Evolutionary conservation across 2,797 vertebrate species (phyloP).

Genomic region (Chanos chanos): DNA sequence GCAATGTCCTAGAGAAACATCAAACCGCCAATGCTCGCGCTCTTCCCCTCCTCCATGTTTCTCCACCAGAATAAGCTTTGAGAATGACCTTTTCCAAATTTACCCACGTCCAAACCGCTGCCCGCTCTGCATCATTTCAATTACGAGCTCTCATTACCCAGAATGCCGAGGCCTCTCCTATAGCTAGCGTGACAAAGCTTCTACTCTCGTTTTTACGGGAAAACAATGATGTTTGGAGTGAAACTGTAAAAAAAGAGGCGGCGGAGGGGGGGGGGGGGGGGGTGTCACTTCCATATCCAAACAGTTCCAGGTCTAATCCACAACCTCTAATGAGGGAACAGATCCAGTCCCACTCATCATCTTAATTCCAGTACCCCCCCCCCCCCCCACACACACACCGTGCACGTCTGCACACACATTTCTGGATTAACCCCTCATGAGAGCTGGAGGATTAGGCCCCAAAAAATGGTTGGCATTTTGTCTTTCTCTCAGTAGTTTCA

Average conservation of each 20-base stretch:
- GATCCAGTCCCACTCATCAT: constrained; percentile 41
- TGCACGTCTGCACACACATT: constrained; percentile 20
- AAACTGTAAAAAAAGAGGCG: constrained; percentile 13
- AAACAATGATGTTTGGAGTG: neutral
- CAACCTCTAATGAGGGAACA: constrained; percentile 49
- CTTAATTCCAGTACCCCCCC: constrained; percentile 44
- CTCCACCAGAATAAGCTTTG: constrained; percentile 12
- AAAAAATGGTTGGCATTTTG: constrained; percentile 35
- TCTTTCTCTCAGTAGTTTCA: constrained; percentile 7
- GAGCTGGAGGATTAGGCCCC: constrained; percentile 37
- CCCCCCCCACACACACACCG: constrained; percentile 7
- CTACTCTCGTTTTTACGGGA: constrained; percentile 12
- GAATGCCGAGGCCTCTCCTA: constrained; percentile 12
- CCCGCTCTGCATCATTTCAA: constrained; percentile 51
- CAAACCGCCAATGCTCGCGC: constrained; percentile 42
- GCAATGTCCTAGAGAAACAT: constrained; percentile 57
- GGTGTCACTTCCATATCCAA: constrained; percentile 30
- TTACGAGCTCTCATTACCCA: constrained; percentile 40
- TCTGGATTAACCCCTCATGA: constrained; percentile 44
- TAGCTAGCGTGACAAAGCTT: constrained; percentile 39
- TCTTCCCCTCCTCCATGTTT: constrained; percentile 1
- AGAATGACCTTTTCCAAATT: constrained; percentile 62
- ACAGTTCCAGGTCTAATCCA: constrained; percentile 45
- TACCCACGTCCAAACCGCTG: constrained; percentile 45
- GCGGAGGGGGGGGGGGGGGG: neutral